Base-by-base conservation (phyloP, 1,140 invertebrate genomes). In the Lamellibrachia luymesi region DNA sequence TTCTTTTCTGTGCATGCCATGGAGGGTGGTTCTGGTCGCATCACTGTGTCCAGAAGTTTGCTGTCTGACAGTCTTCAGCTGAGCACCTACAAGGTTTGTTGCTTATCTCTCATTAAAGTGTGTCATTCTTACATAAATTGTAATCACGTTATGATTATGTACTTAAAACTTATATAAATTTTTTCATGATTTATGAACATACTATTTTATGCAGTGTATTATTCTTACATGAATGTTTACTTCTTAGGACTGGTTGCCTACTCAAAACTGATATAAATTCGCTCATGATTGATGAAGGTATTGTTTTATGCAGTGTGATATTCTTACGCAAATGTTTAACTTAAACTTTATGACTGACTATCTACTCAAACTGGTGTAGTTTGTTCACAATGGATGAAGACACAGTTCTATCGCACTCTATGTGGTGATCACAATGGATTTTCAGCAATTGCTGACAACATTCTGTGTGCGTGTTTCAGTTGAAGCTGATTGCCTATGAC, bases 401-500 rank as follows among this genome's bases (percentile, higher is more conserved):
- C n/a, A n/a, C 38, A 38, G 38, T 38, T 56, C 52, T 13, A 56
- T 1, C 52, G 13, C 52, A 80, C 13, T 80, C 17, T 8, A 80
- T 80, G 64, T 80, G 38, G 38, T 38, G 64, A 80, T 80, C 25
- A 80, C 64, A 80, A 22, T 4, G 4, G 64, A 80, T 22, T 8
- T 80, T 80, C 64, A 10, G 25, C 25, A 22, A 17, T 22, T 1
- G 6, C 64, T 80, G 8, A 6, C 25, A 1, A 22, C 64, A 17
- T 80, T 22, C 2, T 80, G 64, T 80, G 64, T 2, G 2, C 51
- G 2, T 51, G 38, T 27, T 91, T 51, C 52, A 51, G 51, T 27
- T 93, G 92, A 90, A n/a, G 22, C 27, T 93, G 27, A 89, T 50
- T 10, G 92, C 92, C 38, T 93, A 93, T 90, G 92, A 93, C 92